phyloP scores from a whole-genome alignment of 2,888 invertebrate genomes.

The Harpalus rufipes region DNA sequence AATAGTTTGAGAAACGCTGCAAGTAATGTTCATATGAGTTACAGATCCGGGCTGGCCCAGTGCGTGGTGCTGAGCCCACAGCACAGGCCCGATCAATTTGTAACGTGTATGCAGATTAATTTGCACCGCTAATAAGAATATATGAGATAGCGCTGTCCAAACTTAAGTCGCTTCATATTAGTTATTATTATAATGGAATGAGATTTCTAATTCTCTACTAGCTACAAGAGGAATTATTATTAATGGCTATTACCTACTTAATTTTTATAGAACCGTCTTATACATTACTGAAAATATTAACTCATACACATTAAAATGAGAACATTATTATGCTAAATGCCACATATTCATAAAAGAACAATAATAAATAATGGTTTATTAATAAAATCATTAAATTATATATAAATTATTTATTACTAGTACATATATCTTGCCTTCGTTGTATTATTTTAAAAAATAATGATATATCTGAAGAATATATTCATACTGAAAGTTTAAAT shows the following conservation, averaged over 20 bases:
- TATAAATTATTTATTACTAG: too few relatives aligned
- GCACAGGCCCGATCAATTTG: constrained; percentile 57
- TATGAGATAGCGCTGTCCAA: constrained; percentile 54
- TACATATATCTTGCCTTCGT: too few relatives aligned
- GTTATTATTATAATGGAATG: constrained; percentile 63
- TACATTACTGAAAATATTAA: too few relatives aligned
- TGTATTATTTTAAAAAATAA: too few relatives aligned
- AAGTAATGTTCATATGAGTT: constrained; percentile 9
- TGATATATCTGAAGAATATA: too few relatives aligned
- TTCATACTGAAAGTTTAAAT: too few relatives aligned
- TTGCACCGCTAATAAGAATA: constrained; percentile 64
- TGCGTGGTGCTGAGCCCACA: constrained; percentile 12
- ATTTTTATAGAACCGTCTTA: neutral
- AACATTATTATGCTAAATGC: too few relatives aligned
- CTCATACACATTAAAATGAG: too few relatives aligned
- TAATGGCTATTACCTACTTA: constrained; percentile 40
- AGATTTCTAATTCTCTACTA: constrained; percentile 53
- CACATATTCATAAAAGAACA: too few relatives aligned
- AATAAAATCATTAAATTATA: too few relatives aligned
- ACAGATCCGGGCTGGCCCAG: constrained; percentile 44
- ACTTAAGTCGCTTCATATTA: constrained; percentile 61
- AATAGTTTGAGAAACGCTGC: neutral
- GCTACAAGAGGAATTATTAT: constrained; percentile 28
- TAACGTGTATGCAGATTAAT: constrained; percentile 61
- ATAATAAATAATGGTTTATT: too few relatives aligned